Evolutionary conservation across 2,797 vertebrate genomes (phyloP), one percentile per base, ranked within the genome.

Genomic region (Tokudaia tokunoshimensis): DNA sequence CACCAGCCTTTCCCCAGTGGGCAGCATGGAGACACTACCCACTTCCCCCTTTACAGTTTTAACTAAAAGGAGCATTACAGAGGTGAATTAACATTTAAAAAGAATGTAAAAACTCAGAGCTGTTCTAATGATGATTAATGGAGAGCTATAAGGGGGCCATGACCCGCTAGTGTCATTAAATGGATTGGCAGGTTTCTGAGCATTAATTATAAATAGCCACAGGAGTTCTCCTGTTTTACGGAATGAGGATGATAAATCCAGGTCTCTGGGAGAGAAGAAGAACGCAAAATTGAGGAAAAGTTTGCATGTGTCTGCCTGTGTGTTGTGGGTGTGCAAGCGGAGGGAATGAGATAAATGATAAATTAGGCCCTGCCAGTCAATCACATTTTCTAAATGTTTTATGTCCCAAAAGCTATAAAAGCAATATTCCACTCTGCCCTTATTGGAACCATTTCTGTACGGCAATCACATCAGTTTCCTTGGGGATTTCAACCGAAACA

Each of bases 11-110:
- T 97, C 98, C 98, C 97, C 96, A 41, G 83, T 29, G 47, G 94
- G 94, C 94, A 59, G 96, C 59, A 52, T 50, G 90, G 93, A 98
- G 97, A 97, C 78, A 97, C 70, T 97, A 97, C 37, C 92, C 96
- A 97, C 98, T 97, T 98, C 95, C 96, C 97, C 97, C 97, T 98
- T 98, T 98, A 96, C 97, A 98, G 97, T 98, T 98, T 94, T 96
- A 98, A 98, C 98, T 98, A 98, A 98, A 98, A 98, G 98, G 97
- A 98, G 97, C 97, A 97, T 98, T 98, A 97, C 97, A 98, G 98
- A 98, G 98, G 98, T 98, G 98, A 98, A 99, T 99, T 99, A 98
- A 99, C 98, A 98, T 99, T 99, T 98, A 74, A 98, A 98, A 98
- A 98, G 98, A 97, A 98, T 97, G 98, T 98, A 98, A 98, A 98